Evolutionary conservation across 2,888 invertebrate genomes (phyloP).

Genomic region (Nomada ruficornis): DNA sequence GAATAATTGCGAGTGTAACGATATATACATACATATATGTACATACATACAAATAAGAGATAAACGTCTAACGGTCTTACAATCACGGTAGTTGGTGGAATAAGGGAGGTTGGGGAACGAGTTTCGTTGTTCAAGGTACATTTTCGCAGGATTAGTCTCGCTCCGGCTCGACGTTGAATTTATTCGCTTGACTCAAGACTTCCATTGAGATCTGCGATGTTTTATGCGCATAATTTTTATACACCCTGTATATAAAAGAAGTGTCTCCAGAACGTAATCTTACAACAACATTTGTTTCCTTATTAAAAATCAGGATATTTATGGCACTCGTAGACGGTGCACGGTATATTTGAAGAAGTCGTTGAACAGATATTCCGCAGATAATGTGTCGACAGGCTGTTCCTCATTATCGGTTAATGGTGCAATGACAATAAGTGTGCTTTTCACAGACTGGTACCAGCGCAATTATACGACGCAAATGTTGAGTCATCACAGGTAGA

Average conservation of each 20-base stretch:
- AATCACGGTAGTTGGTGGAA: constrained; percentile 6
- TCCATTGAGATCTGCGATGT: background rate
- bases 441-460: constrained; percentile 53
- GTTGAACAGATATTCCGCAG: background rate
- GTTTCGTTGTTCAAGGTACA: background rate
- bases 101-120: background rate
- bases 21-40: background rate
- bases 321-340: too few species aligned
- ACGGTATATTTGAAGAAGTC: background rate
- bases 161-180: constrained; percentile 12
- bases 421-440: constrained; percentile 42
- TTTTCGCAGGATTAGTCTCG: constrained; percentile 25
- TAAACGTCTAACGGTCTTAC: constrained; percentile 13
- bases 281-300: background rate
- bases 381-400: constrained; percentile 20
- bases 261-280: background rate
- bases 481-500: constrained; percentile 65
- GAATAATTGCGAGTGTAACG: constrained; percentile 22
- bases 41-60: constrained; percentile 16
- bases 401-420: constrained; percentile 39
- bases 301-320: background rate
- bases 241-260: too few species aligned
- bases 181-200: constrained; percentile 11
- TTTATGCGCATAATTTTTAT: too few species aligned
- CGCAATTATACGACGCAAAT: constrained; percentile 51